Conservation (phyloP, 2,797 vertebrate species). For the Diplodus sargus region DNA sequence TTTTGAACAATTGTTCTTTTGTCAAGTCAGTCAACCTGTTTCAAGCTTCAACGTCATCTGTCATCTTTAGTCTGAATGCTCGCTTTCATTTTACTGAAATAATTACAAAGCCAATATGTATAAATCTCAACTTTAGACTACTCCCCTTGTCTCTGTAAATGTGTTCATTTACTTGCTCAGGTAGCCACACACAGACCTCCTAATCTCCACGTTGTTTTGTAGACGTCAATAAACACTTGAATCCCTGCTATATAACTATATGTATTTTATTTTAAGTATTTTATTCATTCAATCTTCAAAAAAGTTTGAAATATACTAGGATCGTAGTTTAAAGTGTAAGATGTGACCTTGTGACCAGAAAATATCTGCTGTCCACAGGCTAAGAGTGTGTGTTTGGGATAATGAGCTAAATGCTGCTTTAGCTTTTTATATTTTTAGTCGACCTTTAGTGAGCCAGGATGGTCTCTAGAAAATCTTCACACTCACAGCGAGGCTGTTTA, state of each 20-base stretch:
- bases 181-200: neutral
- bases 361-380: neutral
- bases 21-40: neutral
- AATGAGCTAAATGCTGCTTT: neutral
- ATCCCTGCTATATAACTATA: too few species aligned
- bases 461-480: neutral
- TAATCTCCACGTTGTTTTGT: neutral
- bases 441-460: neutral
- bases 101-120: constrained; percentile 13
- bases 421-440: neutral
- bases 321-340: neutral
- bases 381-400: neutral
- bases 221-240: neutral
- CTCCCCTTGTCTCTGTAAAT: neutral
- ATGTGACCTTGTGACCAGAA: neutral
- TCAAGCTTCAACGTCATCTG: constrained; percentile 14
- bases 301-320: neutral
- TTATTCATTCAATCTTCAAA: neutral
- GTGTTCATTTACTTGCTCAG: neutral
- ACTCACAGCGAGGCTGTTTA: neutral
- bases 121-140: neutral
- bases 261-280: neutral
- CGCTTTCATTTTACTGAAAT: constrained; percentile 5
- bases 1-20: neutral
- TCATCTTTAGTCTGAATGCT: neutral